Conservation (phyloP, 2,888 invertebrate genomes). For the Hirtodrosophila cameraria region DNA sequence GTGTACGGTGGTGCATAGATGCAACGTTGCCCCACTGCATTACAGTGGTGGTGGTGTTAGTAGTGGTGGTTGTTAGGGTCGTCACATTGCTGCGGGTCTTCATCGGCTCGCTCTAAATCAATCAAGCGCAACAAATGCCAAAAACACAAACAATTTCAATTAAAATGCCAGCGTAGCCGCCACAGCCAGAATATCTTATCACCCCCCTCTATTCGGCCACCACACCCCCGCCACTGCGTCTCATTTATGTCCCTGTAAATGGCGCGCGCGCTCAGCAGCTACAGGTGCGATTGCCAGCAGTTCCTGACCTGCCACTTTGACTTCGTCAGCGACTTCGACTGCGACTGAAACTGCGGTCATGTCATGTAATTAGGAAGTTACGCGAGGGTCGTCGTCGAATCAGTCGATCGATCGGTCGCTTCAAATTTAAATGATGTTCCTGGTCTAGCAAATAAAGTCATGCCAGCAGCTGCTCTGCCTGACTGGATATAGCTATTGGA, state of each 20-base stretch:
- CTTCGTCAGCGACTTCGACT: not conserved
- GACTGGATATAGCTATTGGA: not conserved
- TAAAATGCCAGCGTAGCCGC: slow-evolving; percentile 71
- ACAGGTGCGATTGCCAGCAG: slow-evolving; percentile 56
- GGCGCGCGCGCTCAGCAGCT: slow-evolving; percentile 47
- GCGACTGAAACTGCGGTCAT: slow-evolving; percentile 57
- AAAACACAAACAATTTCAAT: slow-evolving; percentile 76
- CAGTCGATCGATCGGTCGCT: slow-evolving; percentile 44
- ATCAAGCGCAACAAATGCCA: slow-evolving; percentile 76
- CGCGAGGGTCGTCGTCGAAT: slow-evolving; percentile 41
- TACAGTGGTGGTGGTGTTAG: slow-evolving; percentile 21
- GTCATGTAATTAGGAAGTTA: slow-evolving; percentile 77
- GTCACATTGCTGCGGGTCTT: slow-evolving; percentile 58
- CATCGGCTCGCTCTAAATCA: slow-evolving; percentile 75
- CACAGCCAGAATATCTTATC: not conserved
- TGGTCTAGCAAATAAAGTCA: slow-evolving; percentile 60
- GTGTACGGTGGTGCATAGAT: slow-evolving; percentile 41
- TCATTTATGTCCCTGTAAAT: slow-evolving; percentile 28
- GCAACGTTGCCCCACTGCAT: not conserved
- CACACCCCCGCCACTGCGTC: slow-evolving; percentile 12
- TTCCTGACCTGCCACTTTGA: slow-evolving; percentile 31
- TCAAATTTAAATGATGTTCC: slow-evolving; percentile 43
- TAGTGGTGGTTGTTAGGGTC: slow-evolving; percentile 36
- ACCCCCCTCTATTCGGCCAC: not conserved
- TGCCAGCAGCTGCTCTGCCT: slow-evolving; percentile 60